Base-by-base conservation (phyloP, 2,888 invertebrate genomes). In the Diploptera punctata region DNA sequence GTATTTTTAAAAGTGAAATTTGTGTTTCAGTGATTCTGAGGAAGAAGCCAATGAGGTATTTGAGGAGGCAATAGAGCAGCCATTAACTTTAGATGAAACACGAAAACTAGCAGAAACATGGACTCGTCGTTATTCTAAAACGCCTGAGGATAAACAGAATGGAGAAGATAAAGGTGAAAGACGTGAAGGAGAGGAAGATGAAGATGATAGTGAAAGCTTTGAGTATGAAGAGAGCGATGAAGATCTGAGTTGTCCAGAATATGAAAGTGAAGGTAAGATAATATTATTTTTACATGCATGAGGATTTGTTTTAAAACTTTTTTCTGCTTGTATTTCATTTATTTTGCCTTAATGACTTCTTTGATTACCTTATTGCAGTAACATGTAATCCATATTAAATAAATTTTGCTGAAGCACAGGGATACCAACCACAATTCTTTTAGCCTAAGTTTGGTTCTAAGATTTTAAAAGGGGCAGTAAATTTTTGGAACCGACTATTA, bases 61-160 rank as follows among this genome's bases (percentile, higher is more conserved):
- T 78, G 90, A 91, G 79, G 91, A 91, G 80, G 90, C 90, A 5
- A 85, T 90, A 76, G 90, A 90, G 76, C 87, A 87, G 76, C 87
- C 87, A 4, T 80, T 87, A 52, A 88, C 88, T n/a, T 87, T 88
- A 67, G 89, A 89, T 78, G 90, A 91, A 77, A 92, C 91, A 1
- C 82, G 91, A 68, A 87, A 90, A 78, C 83, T 91, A 78, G 91
- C 91, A 0, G 90, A 91, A 77, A 87, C 89, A 75, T 91, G 90
- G 89, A 90, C 90, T 54, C 82, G 87, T 70, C 82, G 87, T 31
- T 88, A 89, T 77, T 84, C 84, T 4, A 77, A 78, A 33, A 78
- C 77, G n/a, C 71, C 62, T 19, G 70, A 67, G 52, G 70, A 61
- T 38, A 68, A 43, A 29, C 47, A 61, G 44, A 68, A 70, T 44